phyloP scores from a whole-genome alignment of 2,888 invertebrate species.

The Phaedon cochleariae region DNA sequence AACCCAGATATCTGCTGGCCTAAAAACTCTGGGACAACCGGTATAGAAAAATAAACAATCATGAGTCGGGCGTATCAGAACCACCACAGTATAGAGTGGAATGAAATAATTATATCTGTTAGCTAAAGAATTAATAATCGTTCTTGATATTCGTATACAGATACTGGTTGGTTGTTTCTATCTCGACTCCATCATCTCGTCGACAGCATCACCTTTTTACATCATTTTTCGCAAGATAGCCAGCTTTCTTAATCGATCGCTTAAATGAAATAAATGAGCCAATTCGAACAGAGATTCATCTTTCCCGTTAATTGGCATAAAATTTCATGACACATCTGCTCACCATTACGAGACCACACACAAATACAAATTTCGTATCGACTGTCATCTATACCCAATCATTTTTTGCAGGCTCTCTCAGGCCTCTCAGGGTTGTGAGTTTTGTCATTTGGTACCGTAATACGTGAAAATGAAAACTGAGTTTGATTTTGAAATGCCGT shows the following conservation, averaged over 20 bases:
- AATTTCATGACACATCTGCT: slow-evolving; percentile 52
- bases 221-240: slow-evolving; percentile 16
- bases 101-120: too few species aligned
- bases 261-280: slow-evolving; percentile 33
- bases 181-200: background rate
- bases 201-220: background rate
- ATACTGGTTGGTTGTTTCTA: background rate
- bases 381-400: slow-evolving; percentile 11
- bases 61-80: too few species aligned
- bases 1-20: too few species aligned
- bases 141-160: too few species aligned
- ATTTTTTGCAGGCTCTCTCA: background rate
- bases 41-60: too few species aligned
- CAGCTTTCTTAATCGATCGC: slow-evolving; percentile 15
- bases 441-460: too few species aligned
- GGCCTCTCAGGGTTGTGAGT: background rate
- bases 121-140: too few species aligned
- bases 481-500: too few species aligned
- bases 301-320: slow-evolving; percentile 51
- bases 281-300: slow-evolving; percentile 44
- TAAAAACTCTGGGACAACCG: too few species aligned
- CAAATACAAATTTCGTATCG: slow-evolving; percentile 28
- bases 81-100: too few species aligned
- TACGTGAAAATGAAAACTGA: too few species aligned
- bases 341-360: slow-evolving; percentile 50